These are phyloP conservation scores for chimpanzee (Pan troglodytes) DNA, from an alignment of 2,113 vertebrate genomes.

Conservation along the genomic window DNA sequence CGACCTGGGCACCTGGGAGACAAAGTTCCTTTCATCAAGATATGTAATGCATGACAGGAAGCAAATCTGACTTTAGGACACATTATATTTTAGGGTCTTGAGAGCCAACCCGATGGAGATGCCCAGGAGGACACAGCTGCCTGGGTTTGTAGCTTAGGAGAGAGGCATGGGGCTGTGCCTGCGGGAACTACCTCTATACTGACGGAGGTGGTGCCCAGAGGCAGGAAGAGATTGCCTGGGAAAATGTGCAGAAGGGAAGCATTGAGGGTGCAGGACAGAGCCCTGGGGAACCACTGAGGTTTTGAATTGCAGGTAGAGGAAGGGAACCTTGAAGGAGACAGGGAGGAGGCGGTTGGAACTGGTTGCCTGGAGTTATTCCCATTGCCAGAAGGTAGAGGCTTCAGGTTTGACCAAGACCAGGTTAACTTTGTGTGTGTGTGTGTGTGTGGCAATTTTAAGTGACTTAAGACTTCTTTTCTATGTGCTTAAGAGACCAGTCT, in stretches of 20 bases:
- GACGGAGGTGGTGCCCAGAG: background rate
- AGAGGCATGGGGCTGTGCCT: background rate
- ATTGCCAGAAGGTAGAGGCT: background rate
- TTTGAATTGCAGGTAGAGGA: background rate
- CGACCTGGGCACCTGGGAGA: background rate
- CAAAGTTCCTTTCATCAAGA: background rate
- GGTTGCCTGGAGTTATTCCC: background rate
- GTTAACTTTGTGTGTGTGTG: background rate
- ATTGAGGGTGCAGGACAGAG: background rate
- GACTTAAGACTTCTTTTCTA: background rate
- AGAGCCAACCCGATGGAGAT: background rate
- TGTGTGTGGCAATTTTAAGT: background rate
- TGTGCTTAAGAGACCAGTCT: background rate
- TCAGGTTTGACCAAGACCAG: background rate
- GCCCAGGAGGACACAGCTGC: no score
- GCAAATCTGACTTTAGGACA: background rate
- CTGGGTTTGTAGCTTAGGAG: background rate
- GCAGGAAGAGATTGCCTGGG: background rate
- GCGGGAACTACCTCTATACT: background rate
- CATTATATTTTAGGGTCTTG: background rate
- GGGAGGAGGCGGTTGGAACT: no score
- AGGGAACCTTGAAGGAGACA: background rate
- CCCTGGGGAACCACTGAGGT: background rate
- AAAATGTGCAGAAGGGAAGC: background rate
- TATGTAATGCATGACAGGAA: background rate